Evolutionary conservation across 37 sponge, comb jelly and placozoan species (phyloP).

Genomic region (Axinella damicornis): DNA sequence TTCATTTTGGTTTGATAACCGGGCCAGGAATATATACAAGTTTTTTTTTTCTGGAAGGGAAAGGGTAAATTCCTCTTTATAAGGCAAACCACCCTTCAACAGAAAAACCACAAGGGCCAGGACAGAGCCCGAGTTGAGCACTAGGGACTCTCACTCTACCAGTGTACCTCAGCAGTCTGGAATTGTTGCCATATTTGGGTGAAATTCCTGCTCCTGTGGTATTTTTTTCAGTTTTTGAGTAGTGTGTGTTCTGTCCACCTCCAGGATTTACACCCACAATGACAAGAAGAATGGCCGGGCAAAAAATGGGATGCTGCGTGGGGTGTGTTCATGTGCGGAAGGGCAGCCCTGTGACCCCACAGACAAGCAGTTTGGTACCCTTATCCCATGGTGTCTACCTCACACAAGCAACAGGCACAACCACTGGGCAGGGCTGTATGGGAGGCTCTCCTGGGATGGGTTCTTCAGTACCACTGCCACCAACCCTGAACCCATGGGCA

Average conservation of each 20-base stretch:
- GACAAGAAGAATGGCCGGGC: conserved; percentile 76
- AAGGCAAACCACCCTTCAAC: no score
- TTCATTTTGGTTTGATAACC: no score
- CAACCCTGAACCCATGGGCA: conserved; percentile 97
- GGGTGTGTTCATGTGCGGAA: conserved; percentile 84
- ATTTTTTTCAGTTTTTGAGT: no score
- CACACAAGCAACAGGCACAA: conserved; percentile 96
- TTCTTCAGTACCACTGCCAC: conserved; percentile 95
- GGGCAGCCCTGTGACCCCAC: conserved; percentile 86
- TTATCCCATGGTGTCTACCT: conserved; percentile 96
- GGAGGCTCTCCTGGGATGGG: conserved; percentile 92
- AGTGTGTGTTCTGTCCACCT: neutral
- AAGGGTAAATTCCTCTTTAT: no score
- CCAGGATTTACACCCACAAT: conserved; percentile 81
- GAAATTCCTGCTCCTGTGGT: no score
- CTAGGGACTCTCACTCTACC: no score
- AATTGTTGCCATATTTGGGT: no score
- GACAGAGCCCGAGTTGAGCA: no score
- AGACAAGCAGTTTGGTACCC: conserved; percentile 89
- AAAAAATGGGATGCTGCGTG: conserved; percentile 65
- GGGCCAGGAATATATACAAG: neutral
- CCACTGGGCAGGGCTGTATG: conserved; percentile 96
- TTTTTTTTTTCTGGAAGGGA: no score
- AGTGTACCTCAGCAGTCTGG: no score
- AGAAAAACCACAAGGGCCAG: no score